Evolutionary conservation across 2,113 vertebrate genomes (phyloP), one percentile per base, ranked within the genome.

Genomic region (Lonchura striata): DNA sequence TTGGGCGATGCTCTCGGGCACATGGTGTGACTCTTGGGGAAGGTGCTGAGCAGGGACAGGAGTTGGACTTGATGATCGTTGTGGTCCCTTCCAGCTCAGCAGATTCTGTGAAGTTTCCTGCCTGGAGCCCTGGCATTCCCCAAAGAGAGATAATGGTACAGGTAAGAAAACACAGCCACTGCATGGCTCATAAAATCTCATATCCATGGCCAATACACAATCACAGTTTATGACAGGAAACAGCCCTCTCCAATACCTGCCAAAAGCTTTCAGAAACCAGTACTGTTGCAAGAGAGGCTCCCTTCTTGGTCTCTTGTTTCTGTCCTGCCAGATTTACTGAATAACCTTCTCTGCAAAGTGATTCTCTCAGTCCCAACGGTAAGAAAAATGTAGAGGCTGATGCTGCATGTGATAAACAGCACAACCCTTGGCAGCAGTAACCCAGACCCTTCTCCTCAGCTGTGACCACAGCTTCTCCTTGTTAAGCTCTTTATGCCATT

Each of bases 401-500:
- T 66, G 44, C 82, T 82, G 44, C 64, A 14, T 44, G 17, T 68
- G 85, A 88, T 88, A 93, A 94, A 77, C 92, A 90, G 52, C 59
- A 80, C 79, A 91, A 72, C 44, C 71, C 68, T 52, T 65, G 56
- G 75, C 82, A 74, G 68, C 76, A 88, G 47, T 37, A 68, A 78
- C 53, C 28, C 76, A 88, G 72, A 86, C 64, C 85, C 60, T 86
- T 90, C 82, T 89, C 71, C 71, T 96, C 72, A 81, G 60, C 93
- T 88, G 82, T 81, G 75, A 83, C 93, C 82, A 92, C 63, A 65
- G 83, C 25, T 64, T 86, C 92, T 23, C n/a, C 94, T 94, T 95
- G 95, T 94, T 91, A 96, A 96, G 94, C 93, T 91, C 77, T 95
- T 95, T 92, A 81, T 96, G 94, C 93, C 89, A 77, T 81, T 83